Evolutionary conservation across 2,888 invertebrate species (phyloP).

Genomic region (Heliconius charithonia): DNA sequence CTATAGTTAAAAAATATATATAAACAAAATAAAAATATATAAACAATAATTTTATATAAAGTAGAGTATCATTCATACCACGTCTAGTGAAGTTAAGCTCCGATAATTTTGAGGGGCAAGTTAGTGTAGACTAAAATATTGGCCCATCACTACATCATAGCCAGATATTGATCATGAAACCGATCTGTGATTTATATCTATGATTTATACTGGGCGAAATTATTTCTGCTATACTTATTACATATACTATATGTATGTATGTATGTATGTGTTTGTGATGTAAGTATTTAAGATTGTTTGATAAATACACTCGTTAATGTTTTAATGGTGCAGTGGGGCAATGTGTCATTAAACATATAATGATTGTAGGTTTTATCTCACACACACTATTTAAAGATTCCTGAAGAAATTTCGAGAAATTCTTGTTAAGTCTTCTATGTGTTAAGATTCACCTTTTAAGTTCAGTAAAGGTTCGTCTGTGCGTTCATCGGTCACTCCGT

Average conservation of each 20-base stretch:
- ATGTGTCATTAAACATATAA: neutral
- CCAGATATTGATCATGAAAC: slow-evolving; percentile 71
- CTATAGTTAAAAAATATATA: neutral
- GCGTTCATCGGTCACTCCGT: too few relatives aligned
- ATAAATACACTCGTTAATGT: neutral
- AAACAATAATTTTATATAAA: slow-evolving; percentile 25
- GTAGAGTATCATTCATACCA: slow-evolving; percentile 56
- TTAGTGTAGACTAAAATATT: slow-evolving; percentile 75
- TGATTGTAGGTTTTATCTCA: neutral
- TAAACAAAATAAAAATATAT: too few relatives aligned
- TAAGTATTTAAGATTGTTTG: neutral
- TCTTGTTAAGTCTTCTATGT: too few relatives aligned
- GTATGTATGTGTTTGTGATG: neutral
- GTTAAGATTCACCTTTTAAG: too few relatives aligned
- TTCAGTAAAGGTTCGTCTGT: too few relatives aligned
- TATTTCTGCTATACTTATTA: neutral
- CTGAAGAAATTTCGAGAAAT: too few relatives aligned
- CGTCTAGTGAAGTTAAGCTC: slow-evolving; percentile 55
- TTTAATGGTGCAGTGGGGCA: neutral
- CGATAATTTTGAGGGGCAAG: slow-evolving; percentile 75
- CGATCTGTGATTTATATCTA: slow-evolving; percentile 38
- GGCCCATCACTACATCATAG: slow-evolving; percentile 68
- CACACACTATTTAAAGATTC: neutral
- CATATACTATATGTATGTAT: neutral
- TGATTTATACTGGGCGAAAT: slow-evolving; percentile 30